Conservation (phyloP, 1,140 invertebrate genomes). For the Acyrthosiphon pisum region DNA sequence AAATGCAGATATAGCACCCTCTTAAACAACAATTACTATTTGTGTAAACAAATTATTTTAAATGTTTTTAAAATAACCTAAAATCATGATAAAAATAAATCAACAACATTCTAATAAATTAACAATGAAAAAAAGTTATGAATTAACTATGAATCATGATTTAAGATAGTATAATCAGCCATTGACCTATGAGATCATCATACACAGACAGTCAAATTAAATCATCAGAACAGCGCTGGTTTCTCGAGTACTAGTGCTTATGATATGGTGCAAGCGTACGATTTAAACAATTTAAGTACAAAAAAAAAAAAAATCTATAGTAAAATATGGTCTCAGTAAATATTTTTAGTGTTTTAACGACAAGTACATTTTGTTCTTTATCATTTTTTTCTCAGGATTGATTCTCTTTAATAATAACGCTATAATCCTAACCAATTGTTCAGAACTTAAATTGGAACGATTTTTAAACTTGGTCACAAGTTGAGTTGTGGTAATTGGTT, state of each 20-base stretch:
- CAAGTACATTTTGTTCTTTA: conserved; percentile 95
- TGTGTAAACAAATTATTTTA: not conserved
- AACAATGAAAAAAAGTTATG: not conserved
- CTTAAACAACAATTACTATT: not conserved
- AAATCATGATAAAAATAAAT: not conserved
- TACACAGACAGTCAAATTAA: not conserved
- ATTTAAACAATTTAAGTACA: not conserved
- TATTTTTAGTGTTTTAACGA: conserved; percentile 71
- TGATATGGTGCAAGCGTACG: not conserved
- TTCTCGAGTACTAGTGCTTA: not conserved
- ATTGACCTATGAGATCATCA: not conserved
- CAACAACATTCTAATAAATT: not conserved
- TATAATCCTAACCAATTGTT: conserved; percentile 90
- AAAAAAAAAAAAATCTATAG: not conserved
- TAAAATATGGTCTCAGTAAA: not conserved
- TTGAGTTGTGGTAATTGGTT: conserved; percentile 96
- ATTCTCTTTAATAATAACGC: conserved; percentile 94
- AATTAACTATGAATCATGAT: not conserved
- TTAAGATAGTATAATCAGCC: not conserved
- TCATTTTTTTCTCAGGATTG: conserved; percentile 90
- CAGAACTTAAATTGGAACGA: conserved; percentile 86
- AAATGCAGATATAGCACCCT: not conserved
- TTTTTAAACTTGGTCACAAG: conserved; percentile 94
- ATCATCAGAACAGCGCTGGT: not conserved
- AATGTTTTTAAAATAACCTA: not conserved